Conservation (phyloP, 1,140 invertebrate genomes). For the Dendroctonus ponderosae region DNA sequence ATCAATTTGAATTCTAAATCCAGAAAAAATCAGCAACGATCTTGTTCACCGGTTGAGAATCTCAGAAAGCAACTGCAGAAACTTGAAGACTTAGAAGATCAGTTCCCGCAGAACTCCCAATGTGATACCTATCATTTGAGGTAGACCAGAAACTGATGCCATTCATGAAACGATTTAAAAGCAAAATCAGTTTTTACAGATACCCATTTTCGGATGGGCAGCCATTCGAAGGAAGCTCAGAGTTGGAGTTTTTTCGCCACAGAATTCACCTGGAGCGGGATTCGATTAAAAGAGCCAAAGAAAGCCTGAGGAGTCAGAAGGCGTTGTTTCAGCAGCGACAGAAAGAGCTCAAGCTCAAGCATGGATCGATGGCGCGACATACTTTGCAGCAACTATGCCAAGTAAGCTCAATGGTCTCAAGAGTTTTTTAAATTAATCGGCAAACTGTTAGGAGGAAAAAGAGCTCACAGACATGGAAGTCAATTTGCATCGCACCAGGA, state of each 20-base stretch:
- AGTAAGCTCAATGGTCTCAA: conserved; percentile 45
- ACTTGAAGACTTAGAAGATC: conserved; percentile 75
- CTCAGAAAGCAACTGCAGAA: conserved; percentile 73
- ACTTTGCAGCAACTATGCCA: conserved; percentile 64
- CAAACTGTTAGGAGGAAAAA: conserved; percentile 65
- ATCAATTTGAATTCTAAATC: conserved; percentile 50
- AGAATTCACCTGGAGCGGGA: conserved; percentile 75
- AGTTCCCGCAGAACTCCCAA: conserved; percentile 62
- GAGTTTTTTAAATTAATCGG: conserved; percentile 5
- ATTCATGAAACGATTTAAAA: neutral
- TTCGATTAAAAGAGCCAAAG: conserved; percentile 70
- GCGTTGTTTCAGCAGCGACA: conserved; percentile 59
- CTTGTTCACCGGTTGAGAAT: conserved; percentile 71
- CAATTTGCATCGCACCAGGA: conserved; percentile 71
- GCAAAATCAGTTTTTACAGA: conserved; percentile 19
- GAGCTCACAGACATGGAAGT: conserved; percentile 79
- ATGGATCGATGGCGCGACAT: conserved; percentile 54
- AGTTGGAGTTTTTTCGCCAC: conserved; percentile 77
- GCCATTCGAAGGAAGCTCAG: conserved; percentile 57
- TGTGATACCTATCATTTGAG: conserved; percentile 71
- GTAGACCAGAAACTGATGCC: conserved; percentile 48
- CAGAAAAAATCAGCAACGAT: conserved; percentile 44
- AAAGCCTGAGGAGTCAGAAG: conserved; percentile 62
- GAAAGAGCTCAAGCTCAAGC: conserved; percentile 61
- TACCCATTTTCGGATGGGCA: conserved; percentile 50